A percentile compares a stretch with the other conserved stretches of the same genome.
These are phyloP conservation scores for Drosophila orena DNA, from an alignment of 1,140 invertebrate genomes.

Conservation along the genomic window DNA sequence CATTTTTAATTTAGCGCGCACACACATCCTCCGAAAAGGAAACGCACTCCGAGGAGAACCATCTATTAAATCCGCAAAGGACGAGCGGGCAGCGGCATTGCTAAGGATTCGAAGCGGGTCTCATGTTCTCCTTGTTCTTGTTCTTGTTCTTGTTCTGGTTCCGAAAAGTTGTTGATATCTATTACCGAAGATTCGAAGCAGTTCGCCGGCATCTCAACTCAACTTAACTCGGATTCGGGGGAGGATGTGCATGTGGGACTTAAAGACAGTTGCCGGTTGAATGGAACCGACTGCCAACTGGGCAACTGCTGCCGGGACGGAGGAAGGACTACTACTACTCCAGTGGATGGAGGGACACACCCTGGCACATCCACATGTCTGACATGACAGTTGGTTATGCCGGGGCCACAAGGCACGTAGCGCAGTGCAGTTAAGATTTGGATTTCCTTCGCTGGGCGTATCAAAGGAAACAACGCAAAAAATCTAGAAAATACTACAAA, in stretches of 20 bases:
- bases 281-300: constrained; percentile 54
- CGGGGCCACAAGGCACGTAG: constrained; percentile 72
- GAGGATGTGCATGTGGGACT: constrained; percentile 24
- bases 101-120: constrained; percentile 10
- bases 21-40: constrained; percentile 15
- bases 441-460: constrained; percentile 69
- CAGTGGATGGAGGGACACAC: too few relatives aligned
- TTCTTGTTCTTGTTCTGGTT: constrained; percentile 29
- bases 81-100: constrained; percentile 2
- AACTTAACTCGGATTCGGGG: constrained; percentile 58
- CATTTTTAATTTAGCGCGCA: constrained; percentile 73
- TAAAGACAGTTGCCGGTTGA: constrained; percentile 79
- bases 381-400: constrained; percentile 74
- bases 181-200: constrained; percentile 79
- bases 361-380: constrained; percentile 42
- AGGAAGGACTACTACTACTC: background rate
- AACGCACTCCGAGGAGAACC: constrained; percentile 49
- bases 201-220: constrained; percentile 71
- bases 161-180: constrained; percentile 79
- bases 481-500: constrained; percentile 79
- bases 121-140: too few relatives aligned
- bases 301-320: constrained; percentile 21
- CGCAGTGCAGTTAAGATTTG: constrained; percentile 80
- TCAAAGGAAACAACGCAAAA: constrained; percentile 53
- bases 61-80: constrained; percentile 63